Evolutionary conservation across 2,113 vertebrate genomes (phyloP).

Genomic region (Piprites chloris): DNA sequence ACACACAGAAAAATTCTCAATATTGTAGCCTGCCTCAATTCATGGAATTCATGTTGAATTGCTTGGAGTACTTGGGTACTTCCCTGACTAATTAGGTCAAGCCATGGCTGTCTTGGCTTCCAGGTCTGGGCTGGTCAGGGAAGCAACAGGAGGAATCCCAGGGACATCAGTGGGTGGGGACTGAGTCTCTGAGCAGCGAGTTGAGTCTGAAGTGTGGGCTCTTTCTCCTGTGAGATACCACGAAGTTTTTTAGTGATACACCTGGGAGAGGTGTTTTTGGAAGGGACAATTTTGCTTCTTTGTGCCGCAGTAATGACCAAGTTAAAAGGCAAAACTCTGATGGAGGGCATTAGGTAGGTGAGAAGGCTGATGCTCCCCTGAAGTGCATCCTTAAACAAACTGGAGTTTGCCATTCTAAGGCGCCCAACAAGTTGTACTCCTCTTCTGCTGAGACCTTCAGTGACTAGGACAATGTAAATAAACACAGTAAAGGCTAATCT

Average conservation of each 20-base stretch:
- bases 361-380: neutral
- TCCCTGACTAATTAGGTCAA: neutral
- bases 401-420: neutral
- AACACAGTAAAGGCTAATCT: neutral
- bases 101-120: neutral
- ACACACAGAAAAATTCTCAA: neutral
- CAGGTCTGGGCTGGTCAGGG: neutral
- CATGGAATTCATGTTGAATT: neutral
- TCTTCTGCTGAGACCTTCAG: neutral
- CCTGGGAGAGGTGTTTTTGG: neutral
- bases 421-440: neutral
- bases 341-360: neutral
- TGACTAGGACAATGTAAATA: neutral
- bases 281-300: neutral
- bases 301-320: accelerated
- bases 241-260: neutral
- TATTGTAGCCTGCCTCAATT: neutral
- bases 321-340: neutral
- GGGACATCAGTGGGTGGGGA: neutral
- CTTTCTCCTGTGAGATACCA: neutral
- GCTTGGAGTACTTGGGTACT: neutral
- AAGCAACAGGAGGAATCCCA: neutral
- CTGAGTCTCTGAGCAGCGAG: accelerated
- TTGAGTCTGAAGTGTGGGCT: neutral
- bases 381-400: neutral